Base-by-base conservation (phyloP, 2,888 invertebrate genomes). In the Laothoe populi region DNA sequence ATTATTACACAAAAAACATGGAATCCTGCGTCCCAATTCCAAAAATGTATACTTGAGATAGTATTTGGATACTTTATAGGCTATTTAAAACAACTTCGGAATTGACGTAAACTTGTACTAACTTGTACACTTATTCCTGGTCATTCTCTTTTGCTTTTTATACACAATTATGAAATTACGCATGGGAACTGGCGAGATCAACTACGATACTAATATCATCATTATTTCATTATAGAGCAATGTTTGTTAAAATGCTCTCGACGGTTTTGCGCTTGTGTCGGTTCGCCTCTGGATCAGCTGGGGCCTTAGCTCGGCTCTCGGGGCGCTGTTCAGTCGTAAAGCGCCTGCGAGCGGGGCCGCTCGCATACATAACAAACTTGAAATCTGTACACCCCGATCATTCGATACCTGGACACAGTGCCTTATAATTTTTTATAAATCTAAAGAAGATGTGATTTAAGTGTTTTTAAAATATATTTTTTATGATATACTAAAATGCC, bases 401-500 rank as follows among this genome's bases (percentile, higher is more conserved):
- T 45, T 10, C 21, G 19, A 59, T 59, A 59, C 11, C 31, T 11
- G 45, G 31, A 53, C 31, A 4, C 21, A 31, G 59, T 45, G 59
- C 11, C 42, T 23, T 26, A 24, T 44, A 38, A 44, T 44, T 59
- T 42, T 19, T 13, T 19, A 21, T 19, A 45, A 13, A 31, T 35
- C 10, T 19, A 21, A 44, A 35, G 44, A 45, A 21, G 5, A 53
- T 61, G 42, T 42, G n/a, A 45, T 23, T 23, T 35, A 23, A 42
- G 57, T 57, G 61, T n/a, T n/a, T 38, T 46, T 35, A 21, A 2
- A 4, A 31, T 13, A 38, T 31, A 58, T 46, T 23, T 58, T 59
- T 19, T 66, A 71, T 68, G 73, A 84, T 87, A 84, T 77, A 67
- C 67, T 75, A 84, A 77, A 78, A 92, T 92, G 92, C 90, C 92